Evolutionary conservation across 2,113 vertebrate genomes (phyloP).

Genomic region (Tetrao urogallus): DNA sequence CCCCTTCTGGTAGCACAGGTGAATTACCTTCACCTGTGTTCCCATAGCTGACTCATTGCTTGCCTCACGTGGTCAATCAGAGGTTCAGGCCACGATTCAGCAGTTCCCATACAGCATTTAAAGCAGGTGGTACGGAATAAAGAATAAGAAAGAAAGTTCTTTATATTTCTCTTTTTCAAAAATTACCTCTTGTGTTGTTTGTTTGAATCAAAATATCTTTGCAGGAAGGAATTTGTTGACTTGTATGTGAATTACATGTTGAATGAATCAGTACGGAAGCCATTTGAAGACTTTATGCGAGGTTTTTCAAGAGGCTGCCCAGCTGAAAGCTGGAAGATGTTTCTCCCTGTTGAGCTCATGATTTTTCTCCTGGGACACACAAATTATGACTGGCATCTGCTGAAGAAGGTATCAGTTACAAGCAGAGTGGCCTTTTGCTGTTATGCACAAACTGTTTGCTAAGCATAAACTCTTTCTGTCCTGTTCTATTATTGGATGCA

Average conservation of each 20-base stretch:
- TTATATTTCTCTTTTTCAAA: not conserved
- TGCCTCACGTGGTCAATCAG: too few relatives aligned
- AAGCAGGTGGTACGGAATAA: not conserved
- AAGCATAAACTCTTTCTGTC: not conserved
- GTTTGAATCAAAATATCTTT: not conserved
- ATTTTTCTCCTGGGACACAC: conserved; percentile 54
- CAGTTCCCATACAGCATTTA: not conserved
- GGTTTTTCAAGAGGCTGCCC: conserved; percentile 76
- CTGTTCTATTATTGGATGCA: not conserved
- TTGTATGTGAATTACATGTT: conserved; percentile 70
- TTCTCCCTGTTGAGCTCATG: conserved; percentile 70
- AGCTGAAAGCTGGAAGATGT: conserved; percentile 52
- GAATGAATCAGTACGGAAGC: conserved; percentile 59
- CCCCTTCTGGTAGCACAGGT: too few relatives aligned
- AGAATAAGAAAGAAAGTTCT: not conserved
- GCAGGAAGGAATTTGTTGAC: conserved; percentile 75
- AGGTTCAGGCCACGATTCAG: too few relatives aligned
- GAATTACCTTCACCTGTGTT: too few relatives aligned
- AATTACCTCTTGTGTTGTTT: not conserved
- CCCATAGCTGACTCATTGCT: too few relatives aligned
- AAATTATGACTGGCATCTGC: conserved; percentile 62
- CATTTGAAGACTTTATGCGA: conserved; percentile 63
- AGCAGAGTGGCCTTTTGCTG: not conserved
- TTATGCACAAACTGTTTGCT: not conserved
- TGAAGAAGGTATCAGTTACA: conserved; percentile 56